phyloP scores from a whole-genome alignment of 2,797 vertebrate species.

The Graptemys geographica region DNA sequence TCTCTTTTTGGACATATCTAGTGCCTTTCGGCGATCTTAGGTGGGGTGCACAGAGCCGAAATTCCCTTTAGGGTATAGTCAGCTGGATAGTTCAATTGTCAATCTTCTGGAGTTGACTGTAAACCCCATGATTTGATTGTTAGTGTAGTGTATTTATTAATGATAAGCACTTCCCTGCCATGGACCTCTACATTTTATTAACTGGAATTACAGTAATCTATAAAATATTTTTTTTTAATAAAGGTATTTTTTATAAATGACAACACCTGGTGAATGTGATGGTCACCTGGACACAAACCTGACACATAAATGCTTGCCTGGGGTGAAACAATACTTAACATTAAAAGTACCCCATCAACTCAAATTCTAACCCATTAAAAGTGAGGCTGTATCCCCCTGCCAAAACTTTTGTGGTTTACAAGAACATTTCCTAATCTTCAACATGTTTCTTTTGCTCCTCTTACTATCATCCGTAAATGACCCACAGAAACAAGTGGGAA shows the following conservation, averaged over 20 bases:
- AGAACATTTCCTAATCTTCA: background rate
- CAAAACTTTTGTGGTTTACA: background rate
- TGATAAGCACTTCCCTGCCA: background rate
- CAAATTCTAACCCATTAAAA: constrained; percentile 54
- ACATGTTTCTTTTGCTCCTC: background rate
- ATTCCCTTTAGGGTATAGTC: too few relatives aligned
- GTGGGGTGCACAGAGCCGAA: too few relatives aligned
- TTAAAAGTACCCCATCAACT: background rate
- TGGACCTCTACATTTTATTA: background rate
- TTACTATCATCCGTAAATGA: background rate
- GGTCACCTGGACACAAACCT: constrained; percentile 46
- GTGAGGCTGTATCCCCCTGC: background rate
- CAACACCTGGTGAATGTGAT: background rate
- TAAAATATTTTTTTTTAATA: background rate
- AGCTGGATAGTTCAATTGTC: too few relatives aligned
- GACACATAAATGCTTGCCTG: constrained; percentile 42
- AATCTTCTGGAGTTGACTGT: background rate
- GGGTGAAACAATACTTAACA: constrained; percentile 44
- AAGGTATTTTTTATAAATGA: constrained; percentile 30
- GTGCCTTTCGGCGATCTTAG: too few relatives aligned
- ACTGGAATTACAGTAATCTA: background rate
- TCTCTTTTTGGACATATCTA: too few relatives aligned
- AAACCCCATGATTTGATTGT: background rate
- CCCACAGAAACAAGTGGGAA: background rate
- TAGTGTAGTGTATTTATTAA: background rate